Conservation (phyloP, 2,797 vertebrate genomes). For the Mergus octosetaceus region DNA sequence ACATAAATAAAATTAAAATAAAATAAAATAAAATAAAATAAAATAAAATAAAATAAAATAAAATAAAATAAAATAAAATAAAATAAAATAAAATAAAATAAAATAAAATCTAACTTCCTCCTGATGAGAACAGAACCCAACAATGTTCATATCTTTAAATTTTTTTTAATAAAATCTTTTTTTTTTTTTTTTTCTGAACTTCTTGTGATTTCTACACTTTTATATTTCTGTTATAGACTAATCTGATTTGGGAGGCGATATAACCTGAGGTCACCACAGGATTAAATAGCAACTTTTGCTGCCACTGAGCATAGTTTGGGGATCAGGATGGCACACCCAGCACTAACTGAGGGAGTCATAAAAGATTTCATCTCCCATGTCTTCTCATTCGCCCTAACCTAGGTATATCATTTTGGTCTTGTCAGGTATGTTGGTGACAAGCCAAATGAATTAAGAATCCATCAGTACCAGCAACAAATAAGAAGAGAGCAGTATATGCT, state of each 20-base stretch:
- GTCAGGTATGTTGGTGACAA: not conserved
- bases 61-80: not conserved
- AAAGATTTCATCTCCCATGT: fast-evolving
- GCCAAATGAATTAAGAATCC: not conserved
- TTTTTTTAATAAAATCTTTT: not conserved
- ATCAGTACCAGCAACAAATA: not conserved
- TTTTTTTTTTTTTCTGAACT: not conserved
- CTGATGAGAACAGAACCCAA: not conserved
- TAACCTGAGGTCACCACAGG: not conserved
- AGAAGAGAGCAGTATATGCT: not conserved
- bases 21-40: no score
- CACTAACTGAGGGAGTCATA: not conserved
- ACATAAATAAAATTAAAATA: no score
- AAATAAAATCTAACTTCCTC: not conserved
- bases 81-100: not conserved
- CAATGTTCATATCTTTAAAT: not conserved
- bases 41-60: no score
- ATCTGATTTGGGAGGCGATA: not conserved
- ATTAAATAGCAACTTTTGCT: not conserved
- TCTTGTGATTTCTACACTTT: not conserved
- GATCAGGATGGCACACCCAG: not conserved
- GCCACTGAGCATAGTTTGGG: not conserved
- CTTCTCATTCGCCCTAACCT: not conserved
- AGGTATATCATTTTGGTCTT: not conserved
- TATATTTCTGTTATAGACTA: not conserved